phyloP scores from a whole-genome alignment of 1,140 invertebrate genomes.

The Achatina immaculata region DNA sequence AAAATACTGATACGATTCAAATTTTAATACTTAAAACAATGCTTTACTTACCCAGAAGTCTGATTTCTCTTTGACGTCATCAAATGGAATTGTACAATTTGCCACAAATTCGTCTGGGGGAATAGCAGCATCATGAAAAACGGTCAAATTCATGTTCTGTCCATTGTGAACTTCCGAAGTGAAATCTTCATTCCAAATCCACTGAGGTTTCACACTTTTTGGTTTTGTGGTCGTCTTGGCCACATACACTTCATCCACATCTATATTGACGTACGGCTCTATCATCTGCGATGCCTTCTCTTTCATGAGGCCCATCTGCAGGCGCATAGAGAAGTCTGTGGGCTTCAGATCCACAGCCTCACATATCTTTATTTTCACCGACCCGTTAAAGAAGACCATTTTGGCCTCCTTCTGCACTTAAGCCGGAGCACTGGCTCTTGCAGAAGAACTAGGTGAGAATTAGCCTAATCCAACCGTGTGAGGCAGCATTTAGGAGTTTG shows the following conservation, averaged over 20 bases:
- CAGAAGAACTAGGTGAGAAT: conserved; percentile 11
- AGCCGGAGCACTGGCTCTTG: conserved; percentile 17
- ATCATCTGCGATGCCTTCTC: conserved; percentile 73
- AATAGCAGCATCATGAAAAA: conserved; percentile 98
- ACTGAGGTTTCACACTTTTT: conserved; percentile 82
- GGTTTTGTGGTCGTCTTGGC: conserved; percentile 91
- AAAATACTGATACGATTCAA: too few relatives aligned
- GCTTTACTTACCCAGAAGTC: conserved; percentile 92
- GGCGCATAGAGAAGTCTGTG: conserved; percentile 95
- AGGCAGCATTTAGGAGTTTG: conserved; percentile 33
- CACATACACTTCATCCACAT: conserved; percentile 86
- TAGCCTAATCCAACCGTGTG: conserved; percentile 34
- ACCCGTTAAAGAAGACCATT: conserved; percentile 93
- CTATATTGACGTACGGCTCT: conserved; percentile 96
- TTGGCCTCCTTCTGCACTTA: conserved; percentile 33
- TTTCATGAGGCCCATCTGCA: conserved; percentile 71
- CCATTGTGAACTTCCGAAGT: conserved; percentile 92
- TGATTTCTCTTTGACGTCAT: conserved; percentile 82
- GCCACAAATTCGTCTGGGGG: conserved; percentile 98
- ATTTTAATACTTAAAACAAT: neutral
- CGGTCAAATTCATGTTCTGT: conserved; percentile 91
- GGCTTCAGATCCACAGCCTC: conserved; percentile 96
- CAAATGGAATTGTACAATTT: conserved; percentile 95
- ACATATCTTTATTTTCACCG: conserved; percentile 94
- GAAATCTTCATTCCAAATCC: conserved; percentile 72